phyloP scores from a whole-genome alignment of 2,113 vertebrate genomes.

The Natator depressus region DNA sequence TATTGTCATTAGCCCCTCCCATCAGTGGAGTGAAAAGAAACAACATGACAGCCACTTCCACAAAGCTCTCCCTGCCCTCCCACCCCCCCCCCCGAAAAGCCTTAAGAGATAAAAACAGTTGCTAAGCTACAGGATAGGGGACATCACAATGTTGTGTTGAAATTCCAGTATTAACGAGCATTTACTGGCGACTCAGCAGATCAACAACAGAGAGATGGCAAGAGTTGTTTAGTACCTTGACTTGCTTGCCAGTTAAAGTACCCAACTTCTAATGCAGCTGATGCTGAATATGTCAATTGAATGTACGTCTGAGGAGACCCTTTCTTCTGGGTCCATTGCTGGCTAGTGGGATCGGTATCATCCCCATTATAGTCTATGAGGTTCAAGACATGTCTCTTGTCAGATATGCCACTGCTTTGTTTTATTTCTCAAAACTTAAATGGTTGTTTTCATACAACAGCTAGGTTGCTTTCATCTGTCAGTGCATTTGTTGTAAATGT shows the following conservation, averaged over 20 bases:
- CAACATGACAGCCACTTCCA: slow-evolving; percentile 49
- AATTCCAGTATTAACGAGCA: accelerated
- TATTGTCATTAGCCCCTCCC: not conserved
- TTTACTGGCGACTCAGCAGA: not conserved
- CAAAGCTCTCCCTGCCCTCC: slow-evolving; percentile 34
- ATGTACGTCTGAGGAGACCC: not conserved
- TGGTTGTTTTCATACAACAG: slow-evolving; percentile 65
- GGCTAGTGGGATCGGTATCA: not conserved
- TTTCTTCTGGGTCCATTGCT: not conserved
- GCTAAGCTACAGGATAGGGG: slow-evolving; percentile 67
- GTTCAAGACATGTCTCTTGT: slow-evolving; percentile 27
- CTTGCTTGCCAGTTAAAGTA: slow-evolving; percentile 17
- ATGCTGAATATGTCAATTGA: not conserved
- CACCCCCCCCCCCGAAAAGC: slow-evolving; percentile 30
- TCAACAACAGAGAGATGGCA: not conserved
- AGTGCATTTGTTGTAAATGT: slow-evolving; percentile 32
- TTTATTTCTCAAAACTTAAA: slow-evolving; percentile 61
- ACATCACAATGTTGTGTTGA: not conserved
- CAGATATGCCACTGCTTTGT: slow-evolving; percentile 40
- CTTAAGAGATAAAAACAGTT: slow-evolving; percentile 67
- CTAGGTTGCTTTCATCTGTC: slow-evolving; percentile 57
- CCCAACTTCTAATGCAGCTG: not conserved
- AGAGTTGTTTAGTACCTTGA: not conserved
- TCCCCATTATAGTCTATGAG: not conserved
- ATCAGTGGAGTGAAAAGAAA: slow-evolving; percentile 17